Evolutionary conservation across 2,888 invertebrate species (phyloP).

Genomic region (Mactromeris polynyma): DNA sequence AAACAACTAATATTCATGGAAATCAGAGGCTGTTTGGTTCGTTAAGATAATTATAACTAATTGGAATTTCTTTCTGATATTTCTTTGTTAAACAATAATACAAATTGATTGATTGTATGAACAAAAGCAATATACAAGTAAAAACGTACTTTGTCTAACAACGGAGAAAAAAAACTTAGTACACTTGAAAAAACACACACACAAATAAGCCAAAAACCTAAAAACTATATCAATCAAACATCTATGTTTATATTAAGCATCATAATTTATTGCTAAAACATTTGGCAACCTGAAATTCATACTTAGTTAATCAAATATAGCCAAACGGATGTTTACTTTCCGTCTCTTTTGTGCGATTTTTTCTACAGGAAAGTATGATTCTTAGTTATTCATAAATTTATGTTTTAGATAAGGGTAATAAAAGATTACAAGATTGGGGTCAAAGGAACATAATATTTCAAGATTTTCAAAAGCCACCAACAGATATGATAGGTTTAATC

Average conservation of each 20-base stretch:
- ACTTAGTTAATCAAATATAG: conserved; percentile 50
- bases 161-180: neutral
- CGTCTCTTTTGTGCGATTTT: conserved; percentile 53
- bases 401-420: conserved; percentile 35
- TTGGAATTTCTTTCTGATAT: too few relatives aligned
- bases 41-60: too few relatives aligned
- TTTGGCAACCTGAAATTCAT: conserved; percentile 57
- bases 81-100: too few relatives aligned
- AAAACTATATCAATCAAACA: conserved; percentile 44
- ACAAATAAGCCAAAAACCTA: conserved; percentile 12
- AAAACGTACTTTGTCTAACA: neutral
- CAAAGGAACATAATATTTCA: conserved; percentile 49
- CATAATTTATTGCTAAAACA: conserved; percentile 62
- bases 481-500: conserved; percentile 36
- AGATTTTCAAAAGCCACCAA: conserved; percentile 34
- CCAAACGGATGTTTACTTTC: conserved; percentile 57
- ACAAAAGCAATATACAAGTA: too few relatives aligned
- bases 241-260: conserved; percentile 47
- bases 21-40: too few relatives aligned
- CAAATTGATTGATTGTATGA: too few relatives aligned
- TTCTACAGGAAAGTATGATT: conserved; percentile 25
- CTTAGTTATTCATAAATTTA: conserved; percentile 50
- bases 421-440: conserved; percentile 37
- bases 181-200: neutral
- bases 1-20: too few relatives aligned